Percentiles rank a stretch among this genome's conserved stretches.
These are phyloP conservation scores for Tragelaphus imberbis DNA, from an alignment of 2,113 vertebrate genomes.

Conservation along the genomic window DNA sequence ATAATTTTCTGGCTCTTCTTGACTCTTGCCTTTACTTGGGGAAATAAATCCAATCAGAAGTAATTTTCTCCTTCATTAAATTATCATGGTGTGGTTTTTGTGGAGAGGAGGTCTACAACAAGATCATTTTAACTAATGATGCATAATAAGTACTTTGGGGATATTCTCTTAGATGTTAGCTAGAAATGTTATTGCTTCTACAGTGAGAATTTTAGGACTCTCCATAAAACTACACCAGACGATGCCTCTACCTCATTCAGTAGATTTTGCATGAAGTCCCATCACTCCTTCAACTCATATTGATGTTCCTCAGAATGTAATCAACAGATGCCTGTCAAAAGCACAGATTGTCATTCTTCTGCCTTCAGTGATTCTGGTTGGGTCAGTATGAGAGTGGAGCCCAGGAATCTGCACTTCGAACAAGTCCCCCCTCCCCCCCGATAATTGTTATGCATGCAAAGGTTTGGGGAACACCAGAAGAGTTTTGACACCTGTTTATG, in stretches of 20 bases:
- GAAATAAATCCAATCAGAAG: constrained; percentile 39
- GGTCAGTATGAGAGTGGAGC: background rate
- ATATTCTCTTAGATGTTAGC: background rate
- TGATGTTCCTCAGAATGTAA: background rate
- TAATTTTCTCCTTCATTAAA: constrained; percentile 54
- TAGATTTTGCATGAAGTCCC: background rate
- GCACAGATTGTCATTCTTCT: background rate
- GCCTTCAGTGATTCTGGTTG: background rate
- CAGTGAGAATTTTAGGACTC: background rate
- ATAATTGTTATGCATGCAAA: background rate
- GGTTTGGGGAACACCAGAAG: background rate
- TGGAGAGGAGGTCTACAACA: constrained; percentile 16
- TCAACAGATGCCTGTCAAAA: background rate
- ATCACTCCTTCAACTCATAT: background rate
- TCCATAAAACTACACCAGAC: background rate
- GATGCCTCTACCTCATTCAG: background rate
- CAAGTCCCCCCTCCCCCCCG: background rate
- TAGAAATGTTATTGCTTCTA: background rate
- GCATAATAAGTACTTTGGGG: constrained; percentile 2
- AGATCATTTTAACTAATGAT: constrained; percentile 46
- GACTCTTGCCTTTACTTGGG: background rate
- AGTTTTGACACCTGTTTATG: background rate
- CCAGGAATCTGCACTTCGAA: background rate
- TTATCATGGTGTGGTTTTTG: constrained; percentile 32
- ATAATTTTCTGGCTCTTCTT: background rate